Evolutionary conservation across 2,113 vertebrate genomes (phyloP).

Genomic region (Chitala chitala): DNA sequence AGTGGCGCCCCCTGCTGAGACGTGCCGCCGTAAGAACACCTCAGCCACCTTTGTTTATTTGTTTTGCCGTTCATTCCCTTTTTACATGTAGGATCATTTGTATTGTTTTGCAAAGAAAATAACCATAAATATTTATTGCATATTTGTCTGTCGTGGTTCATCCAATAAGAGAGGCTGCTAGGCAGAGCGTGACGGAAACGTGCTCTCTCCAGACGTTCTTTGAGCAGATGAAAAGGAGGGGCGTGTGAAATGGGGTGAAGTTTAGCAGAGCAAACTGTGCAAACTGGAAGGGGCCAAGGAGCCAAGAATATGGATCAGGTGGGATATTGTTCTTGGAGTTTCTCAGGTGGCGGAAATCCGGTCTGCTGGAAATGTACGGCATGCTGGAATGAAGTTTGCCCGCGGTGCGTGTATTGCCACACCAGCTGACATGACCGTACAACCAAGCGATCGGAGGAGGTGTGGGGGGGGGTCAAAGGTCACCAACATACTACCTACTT

Average conservation of each 20-base stretch:
- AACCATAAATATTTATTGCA: constrained; percentile 18
- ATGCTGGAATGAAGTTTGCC: no score
- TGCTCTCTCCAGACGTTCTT: constrained; percentile 7
- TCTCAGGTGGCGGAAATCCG: not conserved
- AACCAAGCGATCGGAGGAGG: no score
- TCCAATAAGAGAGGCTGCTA: not conserved
- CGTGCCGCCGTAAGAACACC: not conserved
- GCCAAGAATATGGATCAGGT: not conserved
- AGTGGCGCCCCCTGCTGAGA: constrained; percentile 9
- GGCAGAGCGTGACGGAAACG: not conserved
- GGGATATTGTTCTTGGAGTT: not conserved
- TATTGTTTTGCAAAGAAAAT: not conserved
- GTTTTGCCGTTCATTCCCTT: not conserved
- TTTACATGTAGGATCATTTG: not conserved
- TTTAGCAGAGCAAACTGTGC: no score
- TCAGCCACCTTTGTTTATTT: not conserved
- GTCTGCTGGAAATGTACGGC: no score
- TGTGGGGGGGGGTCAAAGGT: not conserved
- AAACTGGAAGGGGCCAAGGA: not conserved
- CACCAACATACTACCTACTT: not conserved
- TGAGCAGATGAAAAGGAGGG: not conserved
- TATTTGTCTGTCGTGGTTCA: not conserved
- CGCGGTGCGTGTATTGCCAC: no score
- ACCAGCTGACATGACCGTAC: no score
- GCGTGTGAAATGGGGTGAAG: not conserved